Conservation (phyloP, 2,113 vertebrate genomes). For the Lamprologus lemairii region DNA sequence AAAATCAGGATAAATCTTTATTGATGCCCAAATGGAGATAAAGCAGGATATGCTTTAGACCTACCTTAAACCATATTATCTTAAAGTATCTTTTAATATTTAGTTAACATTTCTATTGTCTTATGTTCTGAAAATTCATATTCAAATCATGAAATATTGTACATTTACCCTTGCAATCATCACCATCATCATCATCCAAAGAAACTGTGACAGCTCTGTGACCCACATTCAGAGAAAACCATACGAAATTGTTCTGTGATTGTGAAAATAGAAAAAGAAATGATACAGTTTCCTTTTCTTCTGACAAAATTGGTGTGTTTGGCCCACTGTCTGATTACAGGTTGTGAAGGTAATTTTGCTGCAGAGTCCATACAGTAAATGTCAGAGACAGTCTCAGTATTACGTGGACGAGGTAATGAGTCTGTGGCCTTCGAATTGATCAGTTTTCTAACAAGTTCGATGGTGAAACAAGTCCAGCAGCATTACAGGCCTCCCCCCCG, state of each 20-base stretch:
- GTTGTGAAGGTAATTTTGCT: not conserved
- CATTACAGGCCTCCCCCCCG: not conserved
- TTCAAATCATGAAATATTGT: not conserved
- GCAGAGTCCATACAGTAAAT: slow-evolving; percentile 9
- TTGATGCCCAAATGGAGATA: not conserved
- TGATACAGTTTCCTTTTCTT: not conserved
- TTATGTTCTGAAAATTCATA: not conserved
- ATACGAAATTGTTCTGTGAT: not conserved
- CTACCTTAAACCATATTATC: not conserved
- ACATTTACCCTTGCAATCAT: not conserved
- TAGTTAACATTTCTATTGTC: not conserved
- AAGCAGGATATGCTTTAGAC: not conserved
- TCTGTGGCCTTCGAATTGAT: not conserved
- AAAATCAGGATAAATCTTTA: not conserved
- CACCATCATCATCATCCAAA: not conserved
- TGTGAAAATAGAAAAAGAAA: not conserved
- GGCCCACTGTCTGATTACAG: not conserved
- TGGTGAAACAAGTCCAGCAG: not conserved
- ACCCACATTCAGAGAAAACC: not conserved
- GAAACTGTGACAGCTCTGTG: not conserved
- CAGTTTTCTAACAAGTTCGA: not conserved
- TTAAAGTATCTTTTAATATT: not conserved
- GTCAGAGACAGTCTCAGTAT: slow-evolving; percentile 2
- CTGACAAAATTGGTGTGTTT: not conserved
- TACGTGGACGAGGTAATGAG: slow-evolving; percentile 1